These are phyloP conservation scores for Lagria hirta DNA, from an alignment of 2,888 invertebrate genomes.

Conservation along the genomic window DNA sequence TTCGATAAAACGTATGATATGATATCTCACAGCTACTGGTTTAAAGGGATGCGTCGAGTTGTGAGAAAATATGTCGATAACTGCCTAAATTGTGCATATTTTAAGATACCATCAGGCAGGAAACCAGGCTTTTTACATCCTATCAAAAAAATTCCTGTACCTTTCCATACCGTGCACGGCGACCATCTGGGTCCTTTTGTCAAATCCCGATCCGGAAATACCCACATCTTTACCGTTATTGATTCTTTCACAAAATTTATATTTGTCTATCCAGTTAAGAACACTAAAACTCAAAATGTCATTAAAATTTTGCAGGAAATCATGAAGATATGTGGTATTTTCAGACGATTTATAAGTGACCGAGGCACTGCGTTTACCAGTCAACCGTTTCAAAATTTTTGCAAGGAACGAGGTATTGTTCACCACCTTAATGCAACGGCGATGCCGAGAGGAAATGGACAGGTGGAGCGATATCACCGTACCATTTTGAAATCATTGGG, in stretches of 20 bases:
- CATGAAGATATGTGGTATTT: constrained; percentile 28
- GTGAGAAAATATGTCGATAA: constrained; percentile 5
- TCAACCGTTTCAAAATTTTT: constrained; percentile 4
- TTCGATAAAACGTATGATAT: constrained; percentile 31
- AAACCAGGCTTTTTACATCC: constrained; percentile 2
- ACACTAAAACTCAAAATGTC: constrained; percentile 17
- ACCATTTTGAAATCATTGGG: constrained; percentile 13
- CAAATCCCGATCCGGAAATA: constrained; percentile 12
- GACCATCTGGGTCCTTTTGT: constrained; percentile 5
- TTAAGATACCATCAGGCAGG: no score
- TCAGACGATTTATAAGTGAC: constrained; percentile 31
- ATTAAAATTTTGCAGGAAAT: constrained; percentile 26
- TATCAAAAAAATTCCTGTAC: neutral
- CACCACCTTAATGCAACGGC: constrained; percentile 24
- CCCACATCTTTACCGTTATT: constrained; percentile 20
- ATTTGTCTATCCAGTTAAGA: constrained; percentile 20
- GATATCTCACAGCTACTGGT: constrained; percentile 19
- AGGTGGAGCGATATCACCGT: constrained; percentile 18
- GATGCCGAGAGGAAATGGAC: constrained; percentile 19
- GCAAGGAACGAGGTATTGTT: constrained; percentile 14
- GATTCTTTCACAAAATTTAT: constrained; percentile 27
- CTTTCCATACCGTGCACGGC: constrained; percentile 3
- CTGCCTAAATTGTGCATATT: constrained; percentile 8
- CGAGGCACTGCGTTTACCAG: constrained; percentile 22
- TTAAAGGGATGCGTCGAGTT: constrained; percentile 17